Evolutionary conservation across 2,113 vertebrate genomes (phyloP).

Genomic region (Motacilla alba): DNA sequence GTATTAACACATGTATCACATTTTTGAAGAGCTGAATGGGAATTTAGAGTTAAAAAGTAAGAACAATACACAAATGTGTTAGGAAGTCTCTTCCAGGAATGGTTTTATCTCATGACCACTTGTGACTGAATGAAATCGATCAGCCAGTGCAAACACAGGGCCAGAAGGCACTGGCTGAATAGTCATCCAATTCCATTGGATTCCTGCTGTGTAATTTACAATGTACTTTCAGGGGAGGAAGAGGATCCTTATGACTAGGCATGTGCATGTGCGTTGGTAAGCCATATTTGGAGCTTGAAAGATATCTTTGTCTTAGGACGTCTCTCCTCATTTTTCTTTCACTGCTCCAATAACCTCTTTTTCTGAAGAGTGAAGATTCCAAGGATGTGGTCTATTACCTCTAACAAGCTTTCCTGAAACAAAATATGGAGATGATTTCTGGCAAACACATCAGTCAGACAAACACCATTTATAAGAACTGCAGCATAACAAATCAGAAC

Average conservation of each 20-base stretch:
- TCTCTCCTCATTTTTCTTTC: background rate
- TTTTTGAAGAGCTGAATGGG: background rate
- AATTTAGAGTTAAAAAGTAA: background rate
- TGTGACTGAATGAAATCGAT: background rate
- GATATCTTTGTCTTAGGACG: background rate
- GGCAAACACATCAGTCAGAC: background rate
- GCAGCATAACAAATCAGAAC: background rate
- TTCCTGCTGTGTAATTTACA: background rate
- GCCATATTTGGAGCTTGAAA: background rate
- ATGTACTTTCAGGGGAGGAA: background rate
- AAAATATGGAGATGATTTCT: background rate
- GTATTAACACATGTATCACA: background rate
- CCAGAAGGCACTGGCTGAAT: background rate
- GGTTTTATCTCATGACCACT: background rate
- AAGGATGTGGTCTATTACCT: background rate
- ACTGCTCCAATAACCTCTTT: background rate
- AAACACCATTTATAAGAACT: background rate
- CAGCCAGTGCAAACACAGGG: background rate
- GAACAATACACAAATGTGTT: background rate
- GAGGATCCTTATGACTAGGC: background rate
- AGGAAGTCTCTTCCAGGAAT: background rate
- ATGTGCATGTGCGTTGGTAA: background rate
- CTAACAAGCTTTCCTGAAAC: background rate
- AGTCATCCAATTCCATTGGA: background rate
- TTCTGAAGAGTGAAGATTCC: background rate